Evolutionary conservation across 1,140 invertebrate genomes (phyloP).

Genomic region (Solenopsis invicta): DNA sequence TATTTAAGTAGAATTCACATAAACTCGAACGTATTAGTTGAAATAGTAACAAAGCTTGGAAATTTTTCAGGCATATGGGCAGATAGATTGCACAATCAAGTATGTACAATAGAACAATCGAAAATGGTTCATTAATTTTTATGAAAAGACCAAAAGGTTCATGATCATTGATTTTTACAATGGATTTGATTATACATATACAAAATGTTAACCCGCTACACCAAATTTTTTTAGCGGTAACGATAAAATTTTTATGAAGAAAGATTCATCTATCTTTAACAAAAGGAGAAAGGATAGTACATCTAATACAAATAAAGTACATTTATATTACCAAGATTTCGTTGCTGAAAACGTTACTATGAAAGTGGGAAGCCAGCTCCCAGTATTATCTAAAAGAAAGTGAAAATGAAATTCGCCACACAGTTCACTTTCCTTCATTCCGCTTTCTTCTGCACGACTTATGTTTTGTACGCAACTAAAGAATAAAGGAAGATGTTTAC

Average conservation of each 20-base stretch:
- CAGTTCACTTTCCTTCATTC: slow-evolving; percentile 55
- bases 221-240: slow-evolving; percentile 28
- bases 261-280: background rate
- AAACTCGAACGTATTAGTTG: no score
- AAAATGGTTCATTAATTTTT: slow-evolving; percentile 60
- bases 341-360: slow-evolving; percentile 34
- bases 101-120: slow-evolving; percentile 22
- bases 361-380: background rate
- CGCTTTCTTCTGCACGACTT: slow-evolving; percentile 58
- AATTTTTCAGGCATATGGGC: no score
- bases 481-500: slow-evolving; percentile 30
- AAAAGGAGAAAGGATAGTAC: background rate
- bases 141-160: slow-evolving; percentile 14
- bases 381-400: slow-evolving; percentile 28
- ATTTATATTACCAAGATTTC: background rate
- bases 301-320: background rate
- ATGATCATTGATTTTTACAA: background rate
- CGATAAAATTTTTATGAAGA: background rate
- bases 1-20: no score
- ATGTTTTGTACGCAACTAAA: slow-evolving; percentile 30
- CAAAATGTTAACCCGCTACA: slow-evolving; percentile 13
- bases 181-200: background rate
- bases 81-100: slow-evolving; percentile 13
- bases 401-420: slow-evolving; percentile 63
- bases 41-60: no score